A percentile compares a stretch with the other conserved stretches of the same genome.
phyloP scores from a whole-genome alignment of 2,888 invertebrate species.

The Panzeria rudis region DNA sequence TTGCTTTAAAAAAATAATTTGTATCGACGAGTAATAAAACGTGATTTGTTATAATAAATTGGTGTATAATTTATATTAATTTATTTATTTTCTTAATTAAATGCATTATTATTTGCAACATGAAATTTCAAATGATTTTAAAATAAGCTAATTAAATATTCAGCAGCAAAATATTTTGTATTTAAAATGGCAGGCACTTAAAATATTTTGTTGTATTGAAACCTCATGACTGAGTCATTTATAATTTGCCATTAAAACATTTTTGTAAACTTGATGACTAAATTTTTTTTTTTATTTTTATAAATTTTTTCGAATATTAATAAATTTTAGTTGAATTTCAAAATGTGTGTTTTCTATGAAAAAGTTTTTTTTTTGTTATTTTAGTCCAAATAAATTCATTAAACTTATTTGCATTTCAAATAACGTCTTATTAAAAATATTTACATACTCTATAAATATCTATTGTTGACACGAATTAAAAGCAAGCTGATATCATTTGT shows the following conservation, averaged over 20 bases:
- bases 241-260: background rate
- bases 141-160: background rate
- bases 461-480: constrained; percentile 28
- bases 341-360: background rate
- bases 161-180: background rate
- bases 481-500: constrained; percentile 58
- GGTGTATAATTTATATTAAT: background rate
- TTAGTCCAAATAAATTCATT: no score
- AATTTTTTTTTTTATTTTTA: no score
- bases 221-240: constrained; percentile 9
- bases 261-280: background rate
- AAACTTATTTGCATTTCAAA: no score
- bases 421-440: background rate
- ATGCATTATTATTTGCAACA: background rate
- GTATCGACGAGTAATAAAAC: constrained; percentile 28
- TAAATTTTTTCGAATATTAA: background rate
- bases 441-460: background rate
- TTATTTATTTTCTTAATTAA: constrained; percentile 5
- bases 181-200: background rate
- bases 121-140: constrained; percentile 11
- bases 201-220: background rate
- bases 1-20: background rate
- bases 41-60: constrained; percentile 53
- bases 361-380: no score
- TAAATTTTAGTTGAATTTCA: background rate